A percentile compares a stretch with the other conserved stretches of the same genome.
phyloP scores from a whole-genome alignment of 2,113 vertebrate genomes.

The Mormyrus iriodes region DNA sequence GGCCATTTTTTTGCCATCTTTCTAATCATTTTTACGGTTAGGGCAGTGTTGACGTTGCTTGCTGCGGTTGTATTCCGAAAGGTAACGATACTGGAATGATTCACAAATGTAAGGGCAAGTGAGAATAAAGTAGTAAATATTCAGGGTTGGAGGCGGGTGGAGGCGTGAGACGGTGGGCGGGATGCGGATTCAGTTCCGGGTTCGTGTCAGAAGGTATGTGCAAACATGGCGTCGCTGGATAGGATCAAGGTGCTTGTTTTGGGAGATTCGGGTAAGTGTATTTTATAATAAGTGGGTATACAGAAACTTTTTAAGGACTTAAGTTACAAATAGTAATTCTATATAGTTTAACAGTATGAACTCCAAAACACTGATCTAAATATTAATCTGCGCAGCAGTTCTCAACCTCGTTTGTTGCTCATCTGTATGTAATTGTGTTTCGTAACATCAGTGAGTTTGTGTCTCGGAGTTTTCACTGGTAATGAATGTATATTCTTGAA shows the following conservation, averaged over 20 bases:
- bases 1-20: too few species aligned
- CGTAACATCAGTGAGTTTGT: background rate
- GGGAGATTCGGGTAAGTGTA: constrained; percentile 86
- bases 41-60: background rate
- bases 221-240: constrained; percentile 86
- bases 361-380: background rate
- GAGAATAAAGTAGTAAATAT: background rate
- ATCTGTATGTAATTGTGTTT: background rate
- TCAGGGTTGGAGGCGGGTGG: background rate
- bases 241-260: constrained; percentile 90
- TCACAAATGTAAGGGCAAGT: background rate
- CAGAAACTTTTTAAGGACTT: background rate
- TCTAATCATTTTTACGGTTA: background rate
- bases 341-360: background rate
- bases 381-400: background rate
- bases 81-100: background rate
- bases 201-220: background rate
- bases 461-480: background rate
- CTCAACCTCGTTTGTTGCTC: background rate
- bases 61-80: background rate
- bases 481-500: background rate
- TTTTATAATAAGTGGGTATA: background rate
- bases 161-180: background rate
- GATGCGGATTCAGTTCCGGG: constrained; percentile 41
- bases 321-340: background rate